Evolutionary conservation across 2,797 vertebrate species (phyloP), one percentile per base, ranked within the genome.

Genomic region (Pampus argenteus): DNA sequence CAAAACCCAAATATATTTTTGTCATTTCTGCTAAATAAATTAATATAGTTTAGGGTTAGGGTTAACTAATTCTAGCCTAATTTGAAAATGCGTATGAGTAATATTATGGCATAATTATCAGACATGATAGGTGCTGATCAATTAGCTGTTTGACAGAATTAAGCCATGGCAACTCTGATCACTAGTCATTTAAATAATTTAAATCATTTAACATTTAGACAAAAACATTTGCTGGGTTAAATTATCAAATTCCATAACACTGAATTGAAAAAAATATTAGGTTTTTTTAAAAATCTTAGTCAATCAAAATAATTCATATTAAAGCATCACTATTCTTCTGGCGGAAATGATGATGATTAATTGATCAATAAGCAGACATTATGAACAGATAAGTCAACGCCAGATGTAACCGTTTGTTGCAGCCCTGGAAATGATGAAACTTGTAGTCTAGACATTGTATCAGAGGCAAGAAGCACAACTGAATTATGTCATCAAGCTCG

Each of bases 401-500:
- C 42, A 26, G 23, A 47, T 52, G 22, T 25, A 22, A 42, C 28
- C 3, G 15, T 51, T 25, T 47, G 20, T 22, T 29, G 15, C 6
- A 17, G 54, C 17, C 34, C 28, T 25, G 34, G n/a, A 6, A 66
- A 34, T 26, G 28, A 65, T 51, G 31, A 68, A 63, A 66, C 49
- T 22, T 56, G 29, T 14, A 36, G 55, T 48, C 28, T 28, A 69
- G 61, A 52, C 40, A 31, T 49, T 67, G 38, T 68, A 60, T 59
- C 71, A 83, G 66, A 75, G 42, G 51, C 11, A 51, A 25, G 18
- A 66, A 64, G 26, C 29, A 42, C 48, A 57, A 62, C n/a, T 9
- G 14, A 64, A 69, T 63, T 18, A 69, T 68, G 52, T 65, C 63
- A 62, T 50, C 55, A 26, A 55, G 49, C 58, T 62, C 3, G 20